phyloP scores from a whole-genome alignment of 2,888 invertebrate species.

The Limenitis camilla region DNA sequence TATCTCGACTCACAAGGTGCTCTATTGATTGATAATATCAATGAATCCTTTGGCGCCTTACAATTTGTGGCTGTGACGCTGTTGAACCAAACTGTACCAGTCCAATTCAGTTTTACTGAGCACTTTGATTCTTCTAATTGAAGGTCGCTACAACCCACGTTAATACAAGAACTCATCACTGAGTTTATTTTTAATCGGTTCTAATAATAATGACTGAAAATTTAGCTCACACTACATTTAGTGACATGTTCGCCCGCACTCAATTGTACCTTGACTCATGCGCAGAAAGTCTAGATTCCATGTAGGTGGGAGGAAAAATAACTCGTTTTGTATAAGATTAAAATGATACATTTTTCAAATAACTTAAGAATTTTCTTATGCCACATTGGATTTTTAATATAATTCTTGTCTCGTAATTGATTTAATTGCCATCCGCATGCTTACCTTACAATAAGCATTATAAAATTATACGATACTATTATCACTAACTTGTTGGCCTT shows the following conservation, averaged over 20 bases:
- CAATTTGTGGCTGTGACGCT: constrained; percentile 40
- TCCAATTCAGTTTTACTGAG: constrained; percentile 41
- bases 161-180: constrained; percentile 47
- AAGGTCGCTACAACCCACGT: constrained; percentile 59
- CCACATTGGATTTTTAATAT: constrained; percentile 4
- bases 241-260: constrained; percentile 22
- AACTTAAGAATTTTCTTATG: constrained; percentile 10
- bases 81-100: constrained; percentile 41
- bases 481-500: too few relatives aligned
- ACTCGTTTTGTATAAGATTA: constrained; percentile 2
- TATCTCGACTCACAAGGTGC: constrained; percentile 9
- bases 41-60: constrained; percentile 42
- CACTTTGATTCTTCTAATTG: constrained; percentile 46
- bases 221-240: constrained; percentile 48
- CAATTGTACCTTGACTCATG: constrained; percentile 20
- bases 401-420: constrained; percentile 9
- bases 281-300: constrained; percentile 17
- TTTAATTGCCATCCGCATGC: constrained; percentile 2
- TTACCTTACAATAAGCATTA: neutral
- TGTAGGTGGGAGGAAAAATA: constrained; percentile 11
- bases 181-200: constrained; percentile 51
- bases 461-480: too few relatives aligned
- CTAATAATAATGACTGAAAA: constrained; percentile 54
- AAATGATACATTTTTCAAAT: constrained; percentile 18
- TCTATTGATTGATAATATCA: constrained; percentile 38